Percentiles rank a stretch among this genome's conserved stretches.
Evolutionary conservation across 1,140 invertebrate species (phyloP).

Genomic region (Pogonomyrmex barbatus): DNA sequence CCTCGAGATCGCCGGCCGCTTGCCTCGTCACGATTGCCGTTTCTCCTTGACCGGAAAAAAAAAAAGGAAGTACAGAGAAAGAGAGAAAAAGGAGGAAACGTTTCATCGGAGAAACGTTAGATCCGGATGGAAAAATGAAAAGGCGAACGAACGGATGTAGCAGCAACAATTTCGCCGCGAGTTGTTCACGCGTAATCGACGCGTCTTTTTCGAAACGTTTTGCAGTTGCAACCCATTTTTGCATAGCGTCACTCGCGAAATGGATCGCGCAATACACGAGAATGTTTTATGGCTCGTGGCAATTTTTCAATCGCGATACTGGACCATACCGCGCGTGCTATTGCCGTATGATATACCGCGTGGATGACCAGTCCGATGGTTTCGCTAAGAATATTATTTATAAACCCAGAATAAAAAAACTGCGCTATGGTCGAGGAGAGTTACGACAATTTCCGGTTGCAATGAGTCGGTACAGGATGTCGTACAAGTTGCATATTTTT

Average conservation of each 20-base stretch:
- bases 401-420: neutral
- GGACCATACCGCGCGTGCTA: conserved; percentile 14
- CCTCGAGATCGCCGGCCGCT: neutral
- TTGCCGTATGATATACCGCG: conserved; percentile 30
- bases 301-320: conserved; percentile 73
- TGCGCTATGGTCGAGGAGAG: neutral
- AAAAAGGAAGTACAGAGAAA: conserved; percentile 26
- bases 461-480: neutral
- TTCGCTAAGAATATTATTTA: conserved; percentile 63
- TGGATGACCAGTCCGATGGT: conserved; percentile 21
- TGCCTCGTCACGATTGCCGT: neutral
- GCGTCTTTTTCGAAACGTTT: conserved; percentile 49
- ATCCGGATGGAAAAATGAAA: conserved; percentile 1
- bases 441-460: conserved; percentile 1
- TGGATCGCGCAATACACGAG: conserved; percentile 62
- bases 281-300: conserved; percentile 68
- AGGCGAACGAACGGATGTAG: conserved; percentile 16
- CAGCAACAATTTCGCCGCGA: conserved; percentile 29
- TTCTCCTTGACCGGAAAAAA: conserved; percentile 33
- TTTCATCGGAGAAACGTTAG: conserved; percentile 19
- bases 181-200: conserved; percentile 42
- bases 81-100: neutral
- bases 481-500: neutral
- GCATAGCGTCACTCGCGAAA: conserved; percentile 42
- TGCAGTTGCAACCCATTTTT: conserved; percentile 54